These are phyloP conservation scores for Eubasilissa regina DNA, from an alignment of 1,140 invertebrate species.

Conservation along the genomic window DNA sequence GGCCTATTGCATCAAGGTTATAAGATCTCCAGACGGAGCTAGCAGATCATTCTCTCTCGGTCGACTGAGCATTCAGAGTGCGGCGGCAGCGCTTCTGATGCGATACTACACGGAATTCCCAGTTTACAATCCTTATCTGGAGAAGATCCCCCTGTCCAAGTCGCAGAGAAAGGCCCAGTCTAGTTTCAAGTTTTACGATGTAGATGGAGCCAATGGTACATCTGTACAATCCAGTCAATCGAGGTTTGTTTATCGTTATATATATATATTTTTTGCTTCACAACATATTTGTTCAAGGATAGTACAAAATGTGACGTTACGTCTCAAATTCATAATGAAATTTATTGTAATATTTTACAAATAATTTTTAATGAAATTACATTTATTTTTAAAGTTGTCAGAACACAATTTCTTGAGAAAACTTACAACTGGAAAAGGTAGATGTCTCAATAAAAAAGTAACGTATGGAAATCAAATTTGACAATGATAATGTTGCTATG, in stretches of 20 bases:
- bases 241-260: slow-evolving; percentile 64
- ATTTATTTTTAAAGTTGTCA: no score
- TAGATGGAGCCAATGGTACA: slow-evolving; percentile 87
- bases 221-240: slow-evolving; percentile 79
- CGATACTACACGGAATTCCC: slow-evolving; percentile 97
- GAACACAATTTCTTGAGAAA: no score
- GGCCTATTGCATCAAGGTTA: slow-evolving; percentile 91
- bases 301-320: no score
- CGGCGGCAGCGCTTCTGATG: slow-evolving; percentile 94
- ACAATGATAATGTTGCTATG: no score
- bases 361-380: no score
- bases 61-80: slow-evolving; percentile 94
- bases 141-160: slow-evolving; percentile 89
- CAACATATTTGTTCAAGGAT: no score
- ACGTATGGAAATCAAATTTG: no score
- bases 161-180: slow-evolving; percentile 81
- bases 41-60: slow-evolving; percentile 90
- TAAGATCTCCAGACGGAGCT: slow-evolving; percentile 95
- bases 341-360: no score
- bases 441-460: no score
- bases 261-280: no score
- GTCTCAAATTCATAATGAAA: no score
- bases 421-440: no score
- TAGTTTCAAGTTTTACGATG: slow-evolving; percentile 97
- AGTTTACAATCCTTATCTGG: slow-evolving; percentile 96